Conservation (phyloP, 1,140 invertebrate genomes). For the Homalodisca vitripennis region DNA sequence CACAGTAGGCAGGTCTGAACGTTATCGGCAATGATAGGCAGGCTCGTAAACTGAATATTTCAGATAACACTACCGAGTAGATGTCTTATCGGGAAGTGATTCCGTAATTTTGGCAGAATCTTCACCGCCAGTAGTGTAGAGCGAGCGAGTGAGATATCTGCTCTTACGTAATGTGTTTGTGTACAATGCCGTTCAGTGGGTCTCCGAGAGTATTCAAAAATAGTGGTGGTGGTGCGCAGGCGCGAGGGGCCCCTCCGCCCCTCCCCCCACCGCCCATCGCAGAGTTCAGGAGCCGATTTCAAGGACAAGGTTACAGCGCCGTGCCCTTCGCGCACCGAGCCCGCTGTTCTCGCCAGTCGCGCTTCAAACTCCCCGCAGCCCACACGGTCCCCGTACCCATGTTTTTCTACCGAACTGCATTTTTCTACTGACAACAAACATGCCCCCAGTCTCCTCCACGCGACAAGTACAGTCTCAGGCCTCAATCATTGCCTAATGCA, state of each 20-base stretch:
- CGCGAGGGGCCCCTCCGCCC: not conserved
- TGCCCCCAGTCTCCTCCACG: not conserved
- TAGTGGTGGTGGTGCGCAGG: slow-evolving; percentile 9
- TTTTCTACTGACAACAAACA: not conserved
- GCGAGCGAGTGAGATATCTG: too few relatives aligned
- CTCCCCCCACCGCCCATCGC: slow-evolving; percentile 15
- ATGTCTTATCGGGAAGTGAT: too few relatives aligned
- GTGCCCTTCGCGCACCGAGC: slow-evolving; percentile 25
- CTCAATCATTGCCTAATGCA: not conserved
- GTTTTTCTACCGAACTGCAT: not conserved
- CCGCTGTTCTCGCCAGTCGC: slow-evolving; percentile 19
- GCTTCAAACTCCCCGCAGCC: not conserved
- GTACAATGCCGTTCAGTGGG: not conserved
- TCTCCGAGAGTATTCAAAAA: slow-evolving; percentile 20
- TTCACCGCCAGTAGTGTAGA: too few relatives aligned
- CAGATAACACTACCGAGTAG: too few relatives aligned
- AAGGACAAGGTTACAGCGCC: slow-evolving; percentile 31
- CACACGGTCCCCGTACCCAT: not conserved
- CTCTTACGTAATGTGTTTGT: not conserved
- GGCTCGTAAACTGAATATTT: too few relatives aligned
- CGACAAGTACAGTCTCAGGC: not conserved
- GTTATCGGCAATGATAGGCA: too few relatives aligned
- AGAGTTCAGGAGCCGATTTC: slow-evolving; percentile 34
- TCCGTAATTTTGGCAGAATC: too few relatives aligned
- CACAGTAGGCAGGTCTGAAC: too few relatives aligned